Base-by-base conservation (phyloP, 1,140 invertebrate species). In the Phthorimaea operculella region DNA sequence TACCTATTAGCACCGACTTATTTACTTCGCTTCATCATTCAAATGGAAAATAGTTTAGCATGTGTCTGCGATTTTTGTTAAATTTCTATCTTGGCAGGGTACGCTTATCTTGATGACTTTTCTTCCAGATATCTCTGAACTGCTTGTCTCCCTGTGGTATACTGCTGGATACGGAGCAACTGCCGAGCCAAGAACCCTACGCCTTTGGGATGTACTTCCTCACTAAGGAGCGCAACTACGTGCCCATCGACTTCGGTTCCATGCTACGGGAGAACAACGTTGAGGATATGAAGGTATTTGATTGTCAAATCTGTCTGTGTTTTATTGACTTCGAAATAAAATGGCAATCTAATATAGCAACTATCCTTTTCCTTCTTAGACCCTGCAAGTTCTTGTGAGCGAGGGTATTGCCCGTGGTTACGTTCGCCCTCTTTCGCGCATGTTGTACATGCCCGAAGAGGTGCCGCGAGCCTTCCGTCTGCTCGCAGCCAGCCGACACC, bases 351-450 rank as follows among this genome's bases (percentile, higher is more conserved):
- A n/a, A n/a, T n/a, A n/a, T n/a, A n/a, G n/a, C n/a, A n/a, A n/a
- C n/a, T n/a, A n/a, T n/a, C n/a, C n/a, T 28, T 28, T 28, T 28
- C 21, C 21, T 0, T 62, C 54, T 33, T 57, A 80, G 77, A 45
- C 42, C 5, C 18, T 80, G 4, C 69, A 75, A 51, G 7, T 42
- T 3, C 48, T 68, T 50, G 33, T 80, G 36, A 61, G 58, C 39
- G 68, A 78, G 17, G 77, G 77, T 6, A 75, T 80, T 1, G 53
- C 63, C 1, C 57, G 60, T 0, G 77, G 77, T 4, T 69, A 68
- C 51, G 74, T 80, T 0, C 63, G 75, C 10, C 77, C 77, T 0
- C 48, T 80, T 15, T 60, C 71, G 5, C 70, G 70, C 11, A 58
- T 74, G 0, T 58, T 60, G 3, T 76, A 66, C 39, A 17, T 55